Conservation (phyloP, 2,113 vertebrate genomes). For the Platanista minor region DNA sequence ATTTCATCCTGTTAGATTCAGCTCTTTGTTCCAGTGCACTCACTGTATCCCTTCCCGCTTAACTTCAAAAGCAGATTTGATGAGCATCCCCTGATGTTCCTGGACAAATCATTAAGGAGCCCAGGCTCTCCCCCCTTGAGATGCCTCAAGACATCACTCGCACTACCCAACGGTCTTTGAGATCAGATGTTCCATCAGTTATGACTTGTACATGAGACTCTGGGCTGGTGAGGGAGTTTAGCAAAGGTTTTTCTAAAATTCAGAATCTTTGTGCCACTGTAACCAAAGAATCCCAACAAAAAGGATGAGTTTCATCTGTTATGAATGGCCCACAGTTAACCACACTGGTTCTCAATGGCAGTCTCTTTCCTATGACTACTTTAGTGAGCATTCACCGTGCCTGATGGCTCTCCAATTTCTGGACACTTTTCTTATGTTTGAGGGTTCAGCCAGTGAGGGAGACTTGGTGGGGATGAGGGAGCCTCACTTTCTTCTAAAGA, state of each 20-base stretch:
- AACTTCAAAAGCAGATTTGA: constrained; percentile 34
- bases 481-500: neutral
- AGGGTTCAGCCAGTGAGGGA: neutral
- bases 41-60: neutral
- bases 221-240: neutral
- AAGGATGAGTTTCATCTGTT: neutral
- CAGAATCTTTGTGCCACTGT: neutral
- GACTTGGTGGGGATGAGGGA: neutral
- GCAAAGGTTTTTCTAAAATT: constrained; percentile 11
- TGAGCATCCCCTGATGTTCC: neutral
- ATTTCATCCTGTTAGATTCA: neutral
- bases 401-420: neutral
- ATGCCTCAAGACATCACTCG: neutral
- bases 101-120: neutral
- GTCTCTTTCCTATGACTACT: neutral
- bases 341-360: neutral
- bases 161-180: neutral
- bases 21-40: neutral
- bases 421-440: neutral
- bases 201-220: neutral
- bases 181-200: neutral
- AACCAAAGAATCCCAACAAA: neutral
- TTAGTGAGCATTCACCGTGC: neutral
- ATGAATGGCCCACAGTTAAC: neutral
- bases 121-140: neutral